Conservation (phyloP, 2,113 vertebrate genomes). For the Onychorhynchus coronatus region DNA sequence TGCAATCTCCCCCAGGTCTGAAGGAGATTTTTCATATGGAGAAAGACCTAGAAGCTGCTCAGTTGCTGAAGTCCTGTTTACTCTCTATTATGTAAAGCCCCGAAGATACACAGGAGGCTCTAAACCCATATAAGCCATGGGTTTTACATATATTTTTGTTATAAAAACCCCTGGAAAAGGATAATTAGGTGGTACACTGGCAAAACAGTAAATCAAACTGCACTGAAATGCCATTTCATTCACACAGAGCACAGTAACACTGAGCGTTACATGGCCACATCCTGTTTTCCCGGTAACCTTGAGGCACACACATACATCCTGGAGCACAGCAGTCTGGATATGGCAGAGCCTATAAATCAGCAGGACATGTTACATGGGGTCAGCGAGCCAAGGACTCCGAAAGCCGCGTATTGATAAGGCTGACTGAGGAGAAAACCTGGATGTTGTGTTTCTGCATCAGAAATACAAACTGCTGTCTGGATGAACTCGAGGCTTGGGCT, state of each 20-base stretch:
- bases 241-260: neutral
- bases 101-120: neutral
- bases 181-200: neutral
- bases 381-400: neutral
- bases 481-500: neutral
- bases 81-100: neutral
- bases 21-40: neutral
- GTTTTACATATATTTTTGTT: neutral
- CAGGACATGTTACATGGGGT: accelerated
- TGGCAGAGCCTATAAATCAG: neutral
- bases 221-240: neutral
- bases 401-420: neutral
- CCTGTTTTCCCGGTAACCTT: neutral
- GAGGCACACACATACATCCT: neutral
- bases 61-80: neutral
- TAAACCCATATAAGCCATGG: neutral
- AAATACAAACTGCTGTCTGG: neutral
- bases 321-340: neutral
- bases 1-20: neutral
- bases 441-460: accelerated
- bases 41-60: neutral
- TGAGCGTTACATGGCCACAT: neutral
- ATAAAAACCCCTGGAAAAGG: neutral
- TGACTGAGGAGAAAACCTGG: neutral
- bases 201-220: neutral